Evolutionary conservation across 2,797 vertebrate species (phyloP).

Genomic region (Rousettus madagascariensis): DNA sequence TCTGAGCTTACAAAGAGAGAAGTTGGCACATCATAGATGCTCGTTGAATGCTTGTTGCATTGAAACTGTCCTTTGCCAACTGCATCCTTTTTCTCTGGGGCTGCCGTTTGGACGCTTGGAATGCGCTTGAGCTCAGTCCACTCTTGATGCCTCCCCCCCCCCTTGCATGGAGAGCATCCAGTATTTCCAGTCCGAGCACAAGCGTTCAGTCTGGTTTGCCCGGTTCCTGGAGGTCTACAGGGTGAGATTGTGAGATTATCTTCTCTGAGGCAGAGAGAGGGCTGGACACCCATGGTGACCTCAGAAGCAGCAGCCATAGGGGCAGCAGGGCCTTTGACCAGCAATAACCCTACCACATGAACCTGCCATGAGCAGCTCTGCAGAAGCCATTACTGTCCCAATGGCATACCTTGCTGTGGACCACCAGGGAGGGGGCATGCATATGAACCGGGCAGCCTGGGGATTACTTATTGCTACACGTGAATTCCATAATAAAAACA

Average conservation of each 20-base stretch:
- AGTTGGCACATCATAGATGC: neutral
- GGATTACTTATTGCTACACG: neutral
- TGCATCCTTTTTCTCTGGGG: neutral
- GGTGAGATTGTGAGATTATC: neutral
- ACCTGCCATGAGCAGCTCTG: neutral
- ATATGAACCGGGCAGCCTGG: neutral
- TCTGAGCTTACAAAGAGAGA: neutral
- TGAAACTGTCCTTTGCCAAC: neutral
- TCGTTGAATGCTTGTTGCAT: neutral
- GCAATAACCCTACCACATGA: neutral
- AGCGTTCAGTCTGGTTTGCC: neutral
- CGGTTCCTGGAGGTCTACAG: neutral
- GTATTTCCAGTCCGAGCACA: neutral
- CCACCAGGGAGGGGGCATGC: too few species aligned
- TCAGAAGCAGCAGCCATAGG: neutral
- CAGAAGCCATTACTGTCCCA: fast-evolving
- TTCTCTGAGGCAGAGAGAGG: neutral
- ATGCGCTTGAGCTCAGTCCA: neutral
- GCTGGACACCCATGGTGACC: neutral
- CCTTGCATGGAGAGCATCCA: neutral
- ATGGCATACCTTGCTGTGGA: neutral
- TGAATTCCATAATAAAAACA: neutral
- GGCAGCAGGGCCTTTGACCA: neutral
- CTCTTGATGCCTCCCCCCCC: neutral
- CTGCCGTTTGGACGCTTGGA: neutral